These are phyloP conservation scores for Apamea epomidion DNA, from an alignment of 2,888 invertebrate genomes.

Conservation along the genomic window DNA sequence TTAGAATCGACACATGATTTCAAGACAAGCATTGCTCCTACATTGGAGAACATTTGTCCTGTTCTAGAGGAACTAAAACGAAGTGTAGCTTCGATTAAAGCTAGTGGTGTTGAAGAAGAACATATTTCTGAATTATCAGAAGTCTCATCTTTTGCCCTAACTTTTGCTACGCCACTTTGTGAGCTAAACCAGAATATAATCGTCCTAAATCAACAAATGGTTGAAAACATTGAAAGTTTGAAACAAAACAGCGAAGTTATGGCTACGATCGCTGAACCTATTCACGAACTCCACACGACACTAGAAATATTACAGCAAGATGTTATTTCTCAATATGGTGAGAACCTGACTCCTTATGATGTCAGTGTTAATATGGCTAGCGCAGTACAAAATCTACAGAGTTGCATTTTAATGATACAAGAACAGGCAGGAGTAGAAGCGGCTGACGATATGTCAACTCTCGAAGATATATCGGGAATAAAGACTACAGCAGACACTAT, in stretches of 20 bases:
- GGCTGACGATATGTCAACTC: conserved; percentile 89
- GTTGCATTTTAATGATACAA: conserved; percentile 86
- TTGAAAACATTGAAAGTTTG: conserved; percentile 79
- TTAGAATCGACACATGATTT: conserved; percentile 76
- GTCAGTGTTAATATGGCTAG: conserved; percentile 79
- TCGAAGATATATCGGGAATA: conserved; percentile 90
- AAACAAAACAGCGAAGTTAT: conserved; percentile 77
- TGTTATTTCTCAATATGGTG: conserved; percentile 83
- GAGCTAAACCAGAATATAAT: conserved; percentile 82
- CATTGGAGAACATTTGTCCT: conserved; percentile 80
- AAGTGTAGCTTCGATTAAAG: conserved; percentile 78
- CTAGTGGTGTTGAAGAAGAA: conserved; percentile 71
- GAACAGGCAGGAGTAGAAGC: conserved; percentile 87
- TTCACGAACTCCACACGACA: conserved; percentile 84
- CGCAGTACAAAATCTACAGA: conserved; percentile 83
- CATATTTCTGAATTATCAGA: conserved; percentile 82
- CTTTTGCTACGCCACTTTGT: conserved; percentile 81
- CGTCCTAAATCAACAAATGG: conserved; percentile 78
- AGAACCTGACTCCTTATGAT: conserved; percentile 75
- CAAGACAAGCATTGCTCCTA: conserved; percentile 69
- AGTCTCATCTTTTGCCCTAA: conserved; percentile 81
- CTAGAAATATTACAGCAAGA: conserved; percentile 87
- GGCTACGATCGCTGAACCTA: conserved; percentile 84
- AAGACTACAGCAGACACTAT: conserved; percentile 90
- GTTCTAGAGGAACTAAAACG: conserved; percentile 82